phyloP scores from a whole-genome alignment of 2,113 vertebrate species.

The Takifugu flavidus region DNA sequence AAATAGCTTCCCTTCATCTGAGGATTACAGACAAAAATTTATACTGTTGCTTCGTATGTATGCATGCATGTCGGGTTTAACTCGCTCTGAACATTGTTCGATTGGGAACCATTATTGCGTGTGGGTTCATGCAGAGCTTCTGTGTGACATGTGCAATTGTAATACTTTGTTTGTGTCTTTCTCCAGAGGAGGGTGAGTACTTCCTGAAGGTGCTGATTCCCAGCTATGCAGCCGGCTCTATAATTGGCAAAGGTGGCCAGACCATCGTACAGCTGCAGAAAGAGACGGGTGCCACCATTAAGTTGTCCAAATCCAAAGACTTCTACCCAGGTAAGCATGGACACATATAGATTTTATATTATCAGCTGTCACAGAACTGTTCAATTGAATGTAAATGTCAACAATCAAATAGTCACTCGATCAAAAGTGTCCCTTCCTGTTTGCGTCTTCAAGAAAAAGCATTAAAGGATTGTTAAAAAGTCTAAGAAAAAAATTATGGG shows the following conservation, averaged over 20 bases:
- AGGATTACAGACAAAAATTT: neutral
- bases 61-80: constrained; percentile 8
- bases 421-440: too few species aligned
- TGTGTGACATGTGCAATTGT: constrained; percentile 49
- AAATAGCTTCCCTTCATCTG: constrained; percentile 1
- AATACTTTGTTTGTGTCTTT: constrained; percentile 49
- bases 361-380: too few species aligned
- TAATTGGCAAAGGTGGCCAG: constrained; percentile 93
- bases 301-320: constrained; percentile 97
- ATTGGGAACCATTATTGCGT: neutral
- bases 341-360: neutral
- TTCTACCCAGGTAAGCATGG: constrained; percentile 87
- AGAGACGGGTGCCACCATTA: constrained; percentile 93
- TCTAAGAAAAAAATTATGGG: too few species aligned
- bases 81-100: neutral
- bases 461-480: too few species aligned
- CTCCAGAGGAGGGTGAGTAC: constrained; percentile 84
- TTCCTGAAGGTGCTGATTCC: constrained; percentile 93
- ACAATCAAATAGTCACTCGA: too few species aligned
- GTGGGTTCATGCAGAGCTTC: constrained; percentile 31
- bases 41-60: neutral
- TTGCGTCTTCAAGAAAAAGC: too few species aligned
- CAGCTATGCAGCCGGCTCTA: constrained; percentile 92
- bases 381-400: too few species aligned
- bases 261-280: constrained; percentile 94